A percentile compares a stretch with the other conserved stretches of the same genome.
Conservation (phyloP, 1,140 invertebrate species). For the Drosophila repletoides region DNA sequence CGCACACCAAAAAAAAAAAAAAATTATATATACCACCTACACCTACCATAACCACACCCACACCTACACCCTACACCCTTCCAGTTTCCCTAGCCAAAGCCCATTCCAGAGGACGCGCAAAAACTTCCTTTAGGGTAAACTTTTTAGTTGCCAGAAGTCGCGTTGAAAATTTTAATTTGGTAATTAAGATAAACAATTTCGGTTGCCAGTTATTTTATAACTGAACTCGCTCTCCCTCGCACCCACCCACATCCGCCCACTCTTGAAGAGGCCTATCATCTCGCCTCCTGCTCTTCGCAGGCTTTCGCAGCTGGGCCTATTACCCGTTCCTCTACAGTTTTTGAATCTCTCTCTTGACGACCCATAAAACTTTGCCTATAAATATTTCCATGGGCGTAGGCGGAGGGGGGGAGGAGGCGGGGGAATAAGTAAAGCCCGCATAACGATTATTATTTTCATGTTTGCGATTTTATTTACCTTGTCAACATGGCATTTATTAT, state of each 20-base stretch:
- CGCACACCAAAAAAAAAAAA: slow-evolving; percentile 23
- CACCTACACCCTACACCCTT: not conserved
- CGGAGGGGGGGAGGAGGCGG: too few species aligned
- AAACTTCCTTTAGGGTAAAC: slow-evolving; percentile 28
- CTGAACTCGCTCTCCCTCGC: not conserved
- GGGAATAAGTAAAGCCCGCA: slow-evolving; percentile 12
- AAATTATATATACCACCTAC: slow-evolving; percentile 27
- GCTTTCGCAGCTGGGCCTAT: slow-evolving; percentile 35
- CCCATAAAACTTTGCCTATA: slow-evolving; percentile 71
- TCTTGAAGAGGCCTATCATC: slow-evolving; percentile 10
- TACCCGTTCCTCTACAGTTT: too few species aligned
- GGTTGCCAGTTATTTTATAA: slow-evolving; percentile 68
- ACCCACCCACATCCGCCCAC: slow-evolving; percentile 32
- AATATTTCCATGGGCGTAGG: slow-evolving; percentile 72
- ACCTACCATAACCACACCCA: slow-evolving; percentile 18
- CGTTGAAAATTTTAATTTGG: slow-evolving; percentile 79
- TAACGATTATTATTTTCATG: slow-evolving; percentile 47
- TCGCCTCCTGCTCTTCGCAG: too few species aligned
- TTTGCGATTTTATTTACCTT: slow-evolving; percentile 57
- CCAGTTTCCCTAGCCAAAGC: not conserved
- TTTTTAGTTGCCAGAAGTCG: slow-evolving; percentile 49
- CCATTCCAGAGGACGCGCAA: not conserved
- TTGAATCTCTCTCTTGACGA: slow-evolving; percentile 31
- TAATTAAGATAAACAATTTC: slow-evolving; percentile 81
- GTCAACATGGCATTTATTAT: slow-evolving; percentile 62